Evolutionary conservation across 2,888 invertebrate genomes (phyloP).

Genomic region (Trichacis sp.): DNA sequence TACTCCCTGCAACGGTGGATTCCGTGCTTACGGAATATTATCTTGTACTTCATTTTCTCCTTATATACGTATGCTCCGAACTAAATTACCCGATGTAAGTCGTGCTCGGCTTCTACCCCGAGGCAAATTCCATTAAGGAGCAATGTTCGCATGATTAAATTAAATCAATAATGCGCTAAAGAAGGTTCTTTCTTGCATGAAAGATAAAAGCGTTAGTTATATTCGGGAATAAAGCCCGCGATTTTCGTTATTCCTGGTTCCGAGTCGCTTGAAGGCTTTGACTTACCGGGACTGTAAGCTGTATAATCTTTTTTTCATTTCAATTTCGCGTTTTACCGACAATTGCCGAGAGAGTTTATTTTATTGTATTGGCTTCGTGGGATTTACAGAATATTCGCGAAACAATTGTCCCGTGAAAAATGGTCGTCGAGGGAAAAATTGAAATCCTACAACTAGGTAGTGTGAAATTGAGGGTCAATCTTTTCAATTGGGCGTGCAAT

Average conservation of each 20-base stretch:
- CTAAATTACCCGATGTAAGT: slow-evolving; percentile 41
- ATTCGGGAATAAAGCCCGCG: slow-evolving; percentile 12
- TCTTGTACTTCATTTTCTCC: slow-evolving; percentile 31
- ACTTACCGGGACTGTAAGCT: too few relatives aligned
- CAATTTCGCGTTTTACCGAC: too few relatives aligned
- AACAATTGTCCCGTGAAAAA: too few relatives aligned
- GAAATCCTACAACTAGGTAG: too few relatives aligned
- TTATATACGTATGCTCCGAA: slow-evolving; percentile 27
- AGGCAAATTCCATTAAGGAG: slow-evolving; percentile 40
- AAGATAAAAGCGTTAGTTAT: slow-evolving; percentile 21
- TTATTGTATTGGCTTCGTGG: too few relatives aligned
- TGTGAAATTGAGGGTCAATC: too few relatives aligned
- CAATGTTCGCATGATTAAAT: slow-evolving; percentile 43
- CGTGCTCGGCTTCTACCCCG: slow-evolving; percentile 32
- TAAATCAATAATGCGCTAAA: slow-evolving; percentile 33
- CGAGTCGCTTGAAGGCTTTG: too few relatives aligned
- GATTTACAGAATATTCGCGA: too few relatives aligned
- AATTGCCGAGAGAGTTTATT: too few relatives aligned
- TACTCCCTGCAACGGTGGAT: neutral
- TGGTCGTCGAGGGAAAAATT: too few relatives aligned
- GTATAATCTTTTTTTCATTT: too few relatives aligned
- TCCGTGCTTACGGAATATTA: slow-evolving; percentile 29
- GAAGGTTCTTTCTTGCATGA: slow-evolving; percentile 16
- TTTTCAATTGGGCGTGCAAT: too few relatives aligned
- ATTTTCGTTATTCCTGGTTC: neutral